phyloP scores from a whole-genome alignment of 2,113 vertebrate species.

The Oryzias javanicus region DNA sequence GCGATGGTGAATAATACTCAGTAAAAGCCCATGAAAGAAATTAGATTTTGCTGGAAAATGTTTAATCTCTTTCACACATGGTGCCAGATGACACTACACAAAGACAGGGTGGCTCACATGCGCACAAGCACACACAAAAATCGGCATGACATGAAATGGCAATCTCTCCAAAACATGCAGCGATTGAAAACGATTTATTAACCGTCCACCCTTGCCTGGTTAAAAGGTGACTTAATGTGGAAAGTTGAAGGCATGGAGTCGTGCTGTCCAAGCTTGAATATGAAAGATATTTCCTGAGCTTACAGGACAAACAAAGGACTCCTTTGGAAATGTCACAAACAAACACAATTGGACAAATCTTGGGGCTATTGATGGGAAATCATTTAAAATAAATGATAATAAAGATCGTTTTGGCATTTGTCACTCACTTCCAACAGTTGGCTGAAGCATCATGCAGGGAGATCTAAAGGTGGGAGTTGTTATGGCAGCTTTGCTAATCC shows the following conservation, averaged over 20 bases:
- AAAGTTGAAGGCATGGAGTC: slow-evolving; percentile 1
- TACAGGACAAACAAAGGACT: slow-evolving; percentile 31
- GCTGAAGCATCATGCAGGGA: slow-evolving; percentile 4
- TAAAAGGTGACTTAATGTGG: slow-evolving; percentile 19
- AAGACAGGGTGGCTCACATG: slow-evolving; percentile 11
- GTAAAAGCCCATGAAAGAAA: slow-evolving; percentile 33
- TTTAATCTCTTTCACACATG: slow-evolving; percentile 54
- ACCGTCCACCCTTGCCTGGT: neutral
- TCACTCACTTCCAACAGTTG: too few species aligned
- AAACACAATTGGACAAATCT: slow-evolving; percentile 4
- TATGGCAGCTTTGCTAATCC: slow-evolving; percentile 10
- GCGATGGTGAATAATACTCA: slow-evolving; percentile 51
- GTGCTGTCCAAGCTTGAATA: slow-evolving; percentile 7
- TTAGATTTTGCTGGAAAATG: slow-evolving; percentile 45
- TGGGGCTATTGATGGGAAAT: too few species aligned
- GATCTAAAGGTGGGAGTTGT: neutral
- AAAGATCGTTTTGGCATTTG: too few species aligned
- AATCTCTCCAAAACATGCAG: slow-evolving; percentile 25
- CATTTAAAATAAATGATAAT: too few species aligned
- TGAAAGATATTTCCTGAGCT: slow-evolving; percentile 30
- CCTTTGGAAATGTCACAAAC: slow-evolving; percentile 23
- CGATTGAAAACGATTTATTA: slow-evolving; percentile 37
- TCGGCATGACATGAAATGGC: slow-evolving; percentile 3
- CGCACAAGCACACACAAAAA: slow-evolving; percentile 13
- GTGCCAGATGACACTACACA: slow-evolving; percentile 43